Conservation (phyloP, 2,113 vertebrate genomes). For the Lagopus leucura region DNA sequence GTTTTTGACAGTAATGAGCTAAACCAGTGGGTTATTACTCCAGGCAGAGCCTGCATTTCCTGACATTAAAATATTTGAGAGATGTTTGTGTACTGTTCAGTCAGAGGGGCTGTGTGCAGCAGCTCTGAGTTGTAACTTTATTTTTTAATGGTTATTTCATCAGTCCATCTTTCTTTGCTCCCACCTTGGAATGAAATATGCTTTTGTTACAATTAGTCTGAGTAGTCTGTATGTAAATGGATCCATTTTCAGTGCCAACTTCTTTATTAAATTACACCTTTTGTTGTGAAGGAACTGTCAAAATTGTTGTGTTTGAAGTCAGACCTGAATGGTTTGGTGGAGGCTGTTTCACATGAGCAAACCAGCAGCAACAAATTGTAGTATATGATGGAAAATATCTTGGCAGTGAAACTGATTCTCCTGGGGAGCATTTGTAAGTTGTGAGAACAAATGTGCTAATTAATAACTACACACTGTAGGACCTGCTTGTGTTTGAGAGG, state of each 20-base stretch:
- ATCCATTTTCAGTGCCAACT: background rate
- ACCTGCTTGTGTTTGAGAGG: conserved; percentile 1
- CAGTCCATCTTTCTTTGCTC: background rate
- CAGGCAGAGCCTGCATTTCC: conserved; percentile 71
- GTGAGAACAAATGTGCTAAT: conserved; percentile 51
- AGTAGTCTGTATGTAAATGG: background rate
- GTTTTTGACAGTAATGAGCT: conserved; percentile 78
- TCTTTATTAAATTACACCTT: background rate
- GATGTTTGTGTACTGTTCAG: conserved; percentile 23
- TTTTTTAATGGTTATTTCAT: background rate
- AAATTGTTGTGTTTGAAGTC: conserved; percentile 32
- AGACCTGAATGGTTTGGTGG: background rate
- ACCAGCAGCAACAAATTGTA: conserved; percentile 36
- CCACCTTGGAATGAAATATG: background rate
- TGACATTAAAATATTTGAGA: conserved; percentile 73
- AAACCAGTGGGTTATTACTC: conserved; percentile 70
- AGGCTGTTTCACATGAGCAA: background rate
- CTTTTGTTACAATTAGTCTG: background rate
- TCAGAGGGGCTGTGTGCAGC: conserved; percentile 30
- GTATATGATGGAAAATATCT: conserved; percentile 13
- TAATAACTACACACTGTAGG: conserved; percentile 16
- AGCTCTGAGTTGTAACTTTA: background rate
- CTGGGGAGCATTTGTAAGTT: conserved; percentile 27
- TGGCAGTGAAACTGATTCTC: conserved; percentile 22
- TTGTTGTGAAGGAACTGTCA: background rate